A percentile compares a stretch with the other conserved stretches of the same genome.
Evolutionary conservation across 1,140 invertebrate species (phyloP).

Genomic region (Odontomachus brunneus): DNA sequence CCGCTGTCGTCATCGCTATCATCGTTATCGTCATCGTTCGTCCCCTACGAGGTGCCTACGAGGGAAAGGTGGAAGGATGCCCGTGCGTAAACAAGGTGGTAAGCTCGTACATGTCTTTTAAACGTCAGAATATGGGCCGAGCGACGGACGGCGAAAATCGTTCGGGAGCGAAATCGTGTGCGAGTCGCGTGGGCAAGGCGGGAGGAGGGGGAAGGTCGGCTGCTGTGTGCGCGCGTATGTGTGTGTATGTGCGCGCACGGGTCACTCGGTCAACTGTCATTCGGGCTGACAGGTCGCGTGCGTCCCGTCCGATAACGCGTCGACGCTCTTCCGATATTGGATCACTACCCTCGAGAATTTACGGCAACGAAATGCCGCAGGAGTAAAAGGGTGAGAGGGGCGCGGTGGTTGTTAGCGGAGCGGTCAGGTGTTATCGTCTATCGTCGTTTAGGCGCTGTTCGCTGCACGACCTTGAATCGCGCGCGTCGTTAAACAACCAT

Average conservation of each 20-base stretch:
- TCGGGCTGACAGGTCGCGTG: slow-evolving; percentile 59
- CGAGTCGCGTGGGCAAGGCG: slow-evolving; percentile 18
- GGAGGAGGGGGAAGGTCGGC: too few species aligned
- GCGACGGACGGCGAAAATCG: slow-evolving; percentile 41
- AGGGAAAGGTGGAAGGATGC: slow-evolving; percentile 75
- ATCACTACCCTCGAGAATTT: background rate
- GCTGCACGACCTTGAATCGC: slow-evolving; percentile 37
- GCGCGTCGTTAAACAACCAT: background rate
- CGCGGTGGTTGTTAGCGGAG: background rate
- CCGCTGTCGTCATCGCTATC: background rate
- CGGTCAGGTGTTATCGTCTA: slow-evolving; percentile 31
- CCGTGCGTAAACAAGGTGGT: slow-evolving; percentile 85
- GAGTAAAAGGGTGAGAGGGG: background rate
- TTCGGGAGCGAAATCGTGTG: slow-evolving; percentile 16
- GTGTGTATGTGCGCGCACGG: slow-evolving; percentile 52
- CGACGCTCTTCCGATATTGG: slow-evolving; percentile 1
- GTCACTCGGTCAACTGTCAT: slow-evolving; percentile 81
- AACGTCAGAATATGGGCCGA: slow-evolving; percentile 21
- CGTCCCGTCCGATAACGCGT: background rate
- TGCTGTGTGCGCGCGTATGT: too few species aligned
- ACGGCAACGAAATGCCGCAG: too few species aligned
- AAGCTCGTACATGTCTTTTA: slow-evolving; percentile 76
- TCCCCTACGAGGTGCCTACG: background rate
- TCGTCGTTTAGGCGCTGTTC: background rate
- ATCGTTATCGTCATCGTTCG: slow-evolving; percentile 18